Base-by-base conservation (phyloP, 2,797 vertebrate species). In the Xenops minutus region DNA sequence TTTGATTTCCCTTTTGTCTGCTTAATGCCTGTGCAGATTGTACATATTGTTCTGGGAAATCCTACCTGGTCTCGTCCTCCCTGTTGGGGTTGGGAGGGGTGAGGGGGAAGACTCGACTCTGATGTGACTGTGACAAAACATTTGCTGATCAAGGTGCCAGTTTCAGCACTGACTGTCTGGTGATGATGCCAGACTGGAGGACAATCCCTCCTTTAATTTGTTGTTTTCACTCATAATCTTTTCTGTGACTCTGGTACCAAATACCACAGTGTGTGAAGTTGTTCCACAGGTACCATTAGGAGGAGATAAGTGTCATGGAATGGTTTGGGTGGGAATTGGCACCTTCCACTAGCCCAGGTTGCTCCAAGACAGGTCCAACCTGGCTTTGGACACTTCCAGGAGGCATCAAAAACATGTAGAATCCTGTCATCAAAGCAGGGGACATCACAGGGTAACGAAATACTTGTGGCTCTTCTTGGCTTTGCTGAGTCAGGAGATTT, bases 1-100 rank as follows among this genome's bases (percentile, higher is more conserved):
- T 67, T 86, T 92, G 85, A 94, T 92, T 93, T 95, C 24, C 52
- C 41, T 93, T 48, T 89, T 95, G 92, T 89, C 91, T 93, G 63
- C 71, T 52, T 51, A 63, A 41, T 72, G 54, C 73, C 69, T 7
- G 24, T 55, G 66, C 58, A 84, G 79, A 84, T 86, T 69, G 59
- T 76, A 8, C 10, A 10, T 14, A 72, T 9, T 78, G 41, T 76
- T 1, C 74, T 81, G 91, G 82, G 58, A 77, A 17, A 49, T 87
- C 51, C 51, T 85, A 66, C 91, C 82, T 61, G 64, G 20, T 46
- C 52, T 66, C 64, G 41, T n/a, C 22, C 32, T 93, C 37, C 11
- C 30, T 58, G 51, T 14, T 78, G 48, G 75, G 18, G 16, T 21
- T 2, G 17, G 23, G 46, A 19, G 41, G 3, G 52, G 10, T 32